Conservation (phyloP, 2,113 vertebrate species). For the Pseudorasbora parva region DNA sequence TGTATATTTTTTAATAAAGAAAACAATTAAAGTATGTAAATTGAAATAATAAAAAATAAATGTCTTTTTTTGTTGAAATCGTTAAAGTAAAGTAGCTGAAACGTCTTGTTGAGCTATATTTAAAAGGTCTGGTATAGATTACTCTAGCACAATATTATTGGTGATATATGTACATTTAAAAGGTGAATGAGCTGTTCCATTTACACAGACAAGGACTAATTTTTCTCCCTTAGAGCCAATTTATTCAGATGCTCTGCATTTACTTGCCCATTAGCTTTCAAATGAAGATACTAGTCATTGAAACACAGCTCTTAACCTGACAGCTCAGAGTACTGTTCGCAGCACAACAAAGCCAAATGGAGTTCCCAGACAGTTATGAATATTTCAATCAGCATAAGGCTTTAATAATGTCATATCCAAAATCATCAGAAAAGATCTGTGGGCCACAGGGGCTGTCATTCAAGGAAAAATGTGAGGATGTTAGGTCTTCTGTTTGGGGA, state of each 20-base stretch:
- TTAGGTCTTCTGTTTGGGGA: conserved; percentile 71
- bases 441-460: conserved; percentile 67
- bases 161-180: conserved; percentile 35
- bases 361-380: neutral
- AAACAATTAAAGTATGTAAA: neutral
- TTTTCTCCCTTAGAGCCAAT: neutral
- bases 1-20: neutral
- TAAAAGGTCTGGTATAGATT: conserved; percentile 4
- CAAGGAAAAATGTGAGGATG: conserved; percentile 61
- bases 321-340: neutral
- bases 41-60: neutral
- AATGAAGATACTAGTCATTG: conserved; percentile 36
- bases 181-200: conserved; percentile 6
- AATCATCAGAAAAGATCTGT: conserved; percentile 63
- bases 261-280: conserved; percentile 14
- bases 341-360: conserved; percentile 24
- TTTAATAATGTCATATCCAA: conserved; percentile 73
- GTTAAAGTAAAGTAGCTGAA: neutral
- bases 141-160: conserved; percentile 40
- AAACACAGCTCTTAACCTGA: conserved; percentile 15
- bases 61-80: neutral
- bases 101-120: neutral
- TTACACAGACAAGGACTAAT: neutral
- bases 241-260: conserved; percentile 1
- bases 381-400: conserved; percentile 37